Base-by-base conservation (phyloP, 1,140 invertebrate genomes). In the Vanessa atalanta region DNA sequence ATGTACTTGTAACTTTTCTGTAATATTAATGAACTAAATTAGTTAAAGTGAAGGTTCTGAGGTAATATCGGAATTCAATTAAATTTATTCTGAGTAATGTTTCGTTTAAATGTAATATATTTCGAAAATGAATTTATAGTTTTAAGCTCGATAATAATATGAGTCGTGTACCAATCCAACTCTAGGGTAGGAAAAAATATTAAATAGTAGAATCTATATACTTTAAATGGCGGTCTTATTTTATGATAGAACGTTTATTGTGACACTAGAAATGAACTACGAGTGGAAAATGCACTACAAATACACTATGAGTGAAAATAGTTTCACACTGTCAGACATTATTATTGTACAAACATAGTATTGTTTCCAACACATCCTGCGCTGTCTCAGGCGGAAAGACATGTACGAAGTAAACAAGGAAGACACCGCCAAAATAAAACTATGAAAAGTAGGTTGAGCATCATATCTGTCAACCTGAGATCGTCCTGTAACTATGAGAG, bases 1-100 rank as follows among this genome's bases (percentile, higher is more conserved):
- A 73, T 93, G 91, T 64, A 93, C 91, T 87, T 93, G 89, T 47
- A 93, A 82, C 79, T 93, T 93, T 76, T 93, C 91, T 93, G 80
- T n/a, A 82, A 72, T 23, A 65, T 57, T 57, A 23, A 57, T 57
- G 23, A 43, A 43, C 37, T 43, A 5, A 43, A 43, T 43, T 43
- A 43, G 9, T 5, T 8, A 43, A 43, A 43, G 20, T 6, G 23
- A 57, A 12, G 13, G 20, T 0, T 4, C 51, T 15, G 20, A n/a
- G 48, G 4, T 4, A 50, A 50, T 50, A 15, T 5, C 12, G 13
- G 13, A 50, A 50, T 14, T 50, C 13, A 50, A n/a, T 15, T 50
- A 50, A 50, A 50, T 50, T 6, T 15, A 50, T 9, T 43, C 37
- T 43, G 9, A 43, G 9, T 43, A 43, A 43, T 11, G 8, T 9